Percentiles rank a stretch among this genome's conserved stretches.
These are phyloP conservation scores for Ostrea denselamellosa DNA, from an alignment of 1,140 invertebrate genomes.

Conservation along the genomic window DNA sequence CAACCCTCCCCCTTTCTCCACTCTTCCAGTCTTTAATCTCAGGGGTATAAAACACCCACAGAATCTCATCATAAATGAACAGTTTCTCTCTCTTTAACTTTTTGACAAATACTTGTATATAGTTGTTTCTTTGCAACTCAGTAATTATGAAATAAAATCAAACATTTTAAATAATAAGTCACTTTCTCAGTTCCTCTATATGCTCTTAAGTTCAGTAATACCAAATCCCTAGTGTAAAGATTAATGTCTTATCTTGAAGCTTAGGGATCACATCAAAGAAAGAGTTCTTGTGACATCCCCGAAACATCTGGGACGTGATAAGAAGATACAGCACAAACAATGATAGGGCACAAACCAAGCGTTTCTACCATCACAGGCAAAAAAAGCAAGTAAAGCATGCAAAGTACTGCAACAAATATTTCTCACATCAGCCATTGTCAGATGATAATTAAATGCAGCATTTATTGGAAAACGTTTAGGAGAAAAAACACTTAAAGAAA, in stretches of 20 bases:
- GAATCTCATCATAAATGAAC: no score
- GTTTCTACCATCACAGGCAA: not conserved
- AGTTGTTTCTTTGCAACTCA: no score
- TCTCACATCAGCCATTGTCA: slow-evolving; percentile 1
- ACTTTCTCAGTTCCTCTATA: no score
- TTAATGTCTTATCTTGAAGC: not conserved
- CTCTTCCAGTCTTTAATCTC: no score
- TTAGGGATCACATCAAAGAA: not conserved
- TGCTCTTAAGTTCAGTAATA: no score
- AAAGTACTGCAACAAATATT: not conserved
- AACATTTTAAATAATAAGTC: no score
- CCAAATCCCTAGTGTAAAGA: no score
- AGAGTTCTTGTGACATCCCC: not conserved
- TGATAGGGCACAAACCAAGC: slow-evolving; percentile 26
- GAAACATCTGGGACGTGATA: not conserved
- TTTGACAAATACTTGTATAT: no score
- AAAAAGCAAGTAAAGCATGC: not conserved
- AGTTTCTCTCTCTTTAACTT: no score
- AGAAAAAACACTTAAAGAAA: not conserved
- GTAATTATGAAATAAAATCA: no score
- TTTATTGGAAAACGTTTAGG: not conserved
- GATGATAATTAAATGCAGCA: not conserved
- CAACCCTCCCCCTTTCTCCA: no score
- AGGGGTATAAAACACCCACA: no score
- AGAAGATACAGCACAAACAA: slow-evolving; percentile 2